Conservation (phyloP, 2,888 invertebrate species). For the Pedicia rivosa region DNA sequence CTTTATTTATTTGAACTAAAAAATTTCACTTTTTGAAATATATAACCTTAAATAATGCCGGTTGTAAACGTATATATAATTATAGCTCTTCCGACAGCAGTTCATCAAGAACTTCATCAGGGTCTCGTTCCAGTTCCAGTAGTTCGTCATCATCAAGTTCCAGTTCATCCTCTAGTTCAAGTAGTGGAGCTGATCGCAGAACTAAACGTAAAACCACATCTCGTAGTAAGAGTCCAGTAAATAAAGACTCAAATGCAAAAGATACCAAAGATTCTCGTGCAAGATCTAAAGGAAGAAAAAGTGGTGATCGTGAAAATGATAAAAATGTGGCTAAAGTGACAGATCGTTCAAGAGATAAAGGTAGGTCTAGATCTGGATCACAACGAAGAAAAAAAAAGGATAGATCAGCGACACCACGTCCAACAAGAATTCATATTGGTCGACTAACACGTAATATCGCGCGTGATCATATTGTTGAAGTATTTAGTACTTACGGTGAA, state of each 20-base stretch:
- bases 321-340: conserved; percentile 12
- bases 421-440: conserved; percentile 88
- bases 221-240: conserved; percentile 30
- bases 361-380: conserved; percentile 38
- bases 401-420: conserved; percentile 77
- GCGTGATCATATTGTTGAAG: conserved; percentile 78
- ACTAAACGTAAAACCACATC: conserved; percentile 39
- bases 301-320: conserved; percentile 11
- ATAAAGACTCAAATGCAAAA: conserved; percentile 26
- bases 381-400: conserved; percentile 48
- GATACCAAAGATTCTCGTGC: conserved; percentile 21
- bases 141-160: conserved; percentile 34
- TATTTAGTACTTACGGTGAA: conserved; percentile 75
- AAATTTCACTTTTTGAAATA: too few relatives aligned
- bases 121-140: conserved; percentile 65
- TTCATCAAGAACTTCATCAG: conserved; percentile 63
- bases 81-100: conserved; percentile 63
- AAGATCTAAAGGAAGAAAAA: conserved; percentile 10
- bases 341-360: conserved; percentile 19
- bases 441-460: conserved; percentile 84
- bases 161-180: conserved; percentile 48
- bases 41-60: neutral
- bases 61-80: neutral
- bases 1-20: too few relatives aligned
- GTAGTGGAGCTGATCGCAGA: conserved; percentile 46